Evolutionary conservation across 1,140 invertebrate species (phyloP), one percentile per base, ranked within the genome.

Genomic region (Drosophila mauritiana): DNA sequence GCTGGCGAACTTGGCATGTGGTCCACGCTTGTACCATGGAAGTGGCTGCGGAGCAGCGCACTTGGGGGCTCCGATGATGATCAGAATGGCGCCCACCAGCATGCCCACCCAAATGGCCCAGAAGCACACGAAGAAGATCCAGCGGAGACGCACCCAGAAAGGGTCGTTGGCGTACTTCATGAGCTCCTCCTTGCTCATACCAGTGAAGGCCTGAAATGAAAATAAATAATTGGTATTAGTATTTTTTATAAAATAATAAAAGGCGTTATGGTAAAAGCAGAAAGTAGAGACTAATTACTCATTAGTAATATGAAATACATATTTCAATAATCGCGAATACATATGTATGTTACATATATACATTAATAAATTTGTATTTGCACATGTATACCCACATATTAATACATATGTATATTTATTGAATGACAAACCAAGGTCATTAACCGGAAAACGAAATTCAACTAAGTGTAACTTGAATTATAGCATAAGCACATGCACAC

Each of bases 111-210:
- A 98, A 36, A 97, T 84, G 13, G 96, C 69, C 97, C 97, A 98
- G 91, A 98, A 98, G 7, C 95, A 77, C 31, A 97, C 93, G 90
- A 98, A 98, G 54, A 98, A 94, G 70, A 95, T 93, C 96, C 96
- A 97, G 78, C 97, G 94, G 46, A 98, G 92, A 51, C 95, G 94
- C 31, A 98, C 94, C 97, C 97, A 98, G 91, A 98, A 98, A 34
- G 97, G 97, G 93, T 98, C 97, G 86, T 97, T 97, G 0, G 97
- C 97, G 83, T 95, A 97, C 92, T 97, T 97, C 96, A 98, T 96
- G 49, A 98, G 92, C 90, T 98, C 97, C 85, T 98, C 97, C 92
- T 98, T 98, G 4, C 95, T 95, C 93, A 98, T 95, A 8, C 97
- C 97, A 15, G 96, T 94, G 74, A 97, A 96, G 8, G 94, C 91